These are phyloP conservation scores for Phyllotreta striolata DNA, from an alignment of 2,888 invertebrate genomes.

Conservation along the genomic window DNA sequence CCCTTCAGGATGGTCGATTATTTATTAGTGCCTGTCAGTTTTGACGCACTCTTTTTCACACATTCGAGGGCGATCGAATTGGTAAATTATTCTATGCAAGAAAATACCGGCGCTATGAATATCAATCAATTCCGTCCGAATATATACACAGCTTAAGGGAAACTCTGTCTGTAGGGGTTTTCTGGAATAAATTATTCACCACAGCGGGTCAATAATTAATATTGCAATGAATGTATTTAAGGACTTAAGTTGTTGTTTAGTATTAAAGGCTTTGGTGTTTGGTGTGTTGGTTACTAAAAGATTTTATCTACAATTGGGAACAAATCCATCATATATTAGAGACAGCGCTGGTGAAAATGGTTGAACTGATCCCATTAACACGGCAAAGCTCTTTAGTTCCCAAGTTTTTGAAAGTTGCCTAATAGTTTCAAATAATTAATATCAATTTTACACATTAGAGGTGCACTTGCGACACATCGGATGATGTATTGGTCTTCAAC, in stretches of 20 bases:
- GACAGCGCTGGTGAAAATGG: constrained; percentile 31
- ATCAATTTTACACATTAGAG: constrained; percentile 14
- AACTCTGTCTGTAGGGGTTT: too few relatives aligned
- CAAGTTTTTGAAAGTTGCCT: constrained; percentile 12
- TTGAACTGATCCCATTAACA: constrained; percentile 4
- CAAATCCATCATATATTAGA: constrained; percentile 36
- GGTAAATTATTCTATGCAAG: constrained; percentile 51
- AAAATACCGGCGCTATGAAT: constrained; percentile 2
- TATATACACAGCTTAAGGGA: too few relatives aligned
- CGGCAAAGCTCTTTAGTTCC: constrained; percentile 9
- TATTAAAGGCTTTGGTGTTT: too few relatives aligned
- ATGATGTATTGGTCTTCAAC: background rate
- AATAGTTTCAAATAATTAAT: constrained; percentile 32
- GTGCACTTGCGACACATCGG: constrained; percentile 7
- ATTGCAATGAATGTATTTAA: too few relatives aligned
- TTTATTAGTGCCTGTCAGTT: constrained; percentile 55
- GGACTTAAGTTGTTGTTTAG: too few relatives aligned
- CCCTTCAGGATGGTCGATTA: constrained; percentile 35
- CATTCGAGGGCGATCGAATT: constrained; percentile 55
- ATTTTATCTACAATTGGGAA: background rate
- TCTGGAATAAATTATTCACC: too few relatives aligned
- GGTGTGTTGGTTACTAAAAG: background rate
- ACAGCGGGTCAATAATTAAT: too few relatives aligned
- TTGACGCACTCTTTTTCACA: constrained; percentile 50
- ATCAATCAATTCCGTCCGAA: too few relatives aligned